phyloP scores from a whole-genome alignment of 1,140 invertebrate genomes.

The Cherax destructor region DNA sequence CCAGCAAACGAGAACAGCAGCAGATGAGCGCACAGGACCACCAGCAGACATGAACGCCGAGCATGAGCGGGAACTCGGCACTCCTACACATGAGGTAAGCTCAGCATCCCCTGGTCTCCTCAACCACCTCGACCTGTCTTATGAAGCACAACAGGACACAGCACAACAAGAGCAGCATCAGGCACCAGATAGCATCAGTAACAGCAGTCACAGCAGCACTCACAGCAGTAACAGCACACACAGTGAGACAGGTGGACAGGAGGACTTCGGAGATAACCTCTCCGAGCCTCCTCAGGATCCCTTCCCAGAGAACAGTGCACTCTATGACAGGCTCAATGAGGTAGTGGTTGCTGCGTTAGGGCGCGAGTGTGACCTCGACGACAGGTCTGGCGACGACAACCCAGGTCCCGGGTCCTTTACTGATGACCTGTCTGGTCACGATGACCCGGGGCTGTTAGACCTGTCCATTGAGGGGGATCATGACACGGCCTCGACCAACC shows the following conservation, averaged over 20 bases:
- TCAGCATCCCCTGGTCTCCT: conserved; percentile 41
- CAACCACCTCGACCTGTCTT: conserved; percentile 64
- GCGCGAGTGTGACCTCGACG: conserved; percentile 37
- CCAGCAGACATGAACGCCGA: conserved; percentile 27
- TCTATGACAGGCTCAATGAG: conserved; percentile 64
- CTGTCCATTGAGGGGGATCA: conserved; percentile 58
- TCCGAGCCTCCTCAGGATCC: conserved; percentile 24
- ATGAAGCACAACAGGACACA: conserved; percentile 64
- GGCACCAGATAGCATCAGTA: conserved; percentile 45
- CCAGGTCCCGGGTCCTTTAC: conserved; percentile 2
- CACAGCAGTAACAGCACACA: conserved; percentile 59
- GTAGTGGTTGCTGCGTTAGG: conserved; percentile 57
- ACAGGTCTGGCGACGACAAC: conserved; percentile 46
- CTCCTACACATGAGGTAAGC: conserved; percentile 60
- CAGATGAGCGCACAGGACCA: conserved; percentile 11
- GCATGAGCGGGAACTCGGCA: conserved; percentile 42
- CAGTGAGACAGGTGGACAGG: conserved; percentile 30
- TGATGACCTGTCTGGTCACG: conserved; percentile 27
- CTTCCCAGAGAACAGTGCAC: conserved; percentile 45
- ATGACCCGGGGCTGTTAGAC: conserved; percentile 45
- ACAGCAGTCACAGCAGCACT: conserved; percentile 42
- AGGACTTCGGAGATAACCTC: conserved; percentile 20
- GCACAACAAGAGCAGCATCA: conserved; percentile 53
- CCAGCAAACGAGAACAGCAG: conserved; percentile 1
- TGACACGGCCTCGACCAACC: conserved; percentile 59